A percentile compares a stretch with the other conserved stretches of the same genome.
Evolutionary conservation across 1,140 invertebrate genomes (phyloP).

Genomic region (Chionoecetes opilio): DNA sequence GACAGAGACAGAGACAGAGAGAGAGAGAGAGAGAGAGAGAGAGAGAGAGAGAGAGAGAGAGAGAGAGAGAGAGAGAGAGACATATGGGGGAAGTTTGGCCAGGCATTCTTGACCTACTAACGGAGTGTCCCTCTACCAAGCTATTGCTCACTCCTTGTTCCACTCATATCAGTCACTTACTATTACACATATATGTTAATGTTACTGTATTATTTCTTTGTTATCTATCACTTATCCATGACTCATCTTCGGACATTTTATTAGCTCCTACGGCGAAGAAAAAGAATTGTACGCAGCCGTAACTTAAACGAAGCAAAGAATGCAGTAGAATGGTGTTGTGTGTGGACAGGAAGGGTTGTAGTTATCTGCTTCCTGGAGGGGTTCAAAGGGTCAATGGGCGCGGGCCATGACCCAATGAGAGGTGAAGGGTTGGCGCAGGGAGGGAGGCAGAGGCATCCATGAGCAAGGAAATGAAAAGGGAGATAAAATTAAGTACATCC

Average conservation of each 20-base stretch:
- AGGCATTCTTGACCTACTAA: conserved; percentile 15
- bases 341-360: no score
- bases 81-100: not conserved
- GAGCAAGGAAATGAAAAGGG: no score
- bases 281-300: no score
- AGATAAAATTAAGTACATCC: no score
- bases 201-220: no score
- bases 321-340: no score
- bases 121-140: conserved; percentile 22
- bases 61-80: conserved; percentile 57
- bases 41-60: conserved; percentile 43
- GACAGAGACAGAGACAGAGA: not conserved
- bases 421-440: no score
- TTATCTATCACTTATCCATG: not conserved
- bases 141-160: not conserved
- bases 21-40: conserved; percentile 57
- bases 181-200: not conserved
- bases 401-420: no score
- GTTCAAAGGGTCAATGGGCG: no score
- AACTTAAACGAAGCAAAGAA: no score
- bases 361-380: no score
- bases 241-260: not conserved
- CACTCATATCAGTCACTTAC: not conserved
- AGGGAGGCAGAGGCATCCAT: no score
- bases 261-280: not conserved